Evolutionary conservation across 2,888 invertebrate genomes (phyloP), one percentile per base, ranked within the genome.

Genomic region (Alcis repandata): DNA sequence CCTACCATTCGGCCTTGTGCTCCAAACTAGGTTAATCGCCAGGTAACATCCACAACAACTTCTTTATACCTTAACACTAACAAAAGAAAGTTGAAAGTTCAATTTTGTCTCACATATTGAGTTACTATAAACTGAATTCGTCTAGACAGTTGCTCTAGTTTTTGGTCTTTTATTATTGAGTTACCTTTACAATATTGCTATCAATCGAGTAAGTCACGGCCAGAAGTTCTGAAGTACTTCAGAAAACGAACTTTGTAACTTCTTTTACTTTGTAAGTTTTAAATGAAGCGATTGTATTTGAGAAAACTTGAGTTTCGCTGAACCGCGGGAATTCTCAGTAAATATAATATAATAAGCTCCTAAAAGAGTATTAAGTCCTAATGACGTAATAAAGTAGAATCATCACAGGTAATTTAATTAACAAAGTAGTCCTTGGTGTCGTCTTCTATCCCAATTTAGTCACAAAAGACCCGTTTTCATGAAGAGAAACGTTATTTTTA

Each of bases 1-100:
- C 64, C 61, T 57, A 63, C 73, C 74, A 71, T 79, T 76, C 73
- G 73, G 54, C 75, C 77, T 76, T 76, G 73, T 69, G 43, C 57
- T 59, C 33, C 52, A 59, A 74, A 70, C 64, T 74, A 72, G 72
- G 73, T 72, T 74, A 75, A 77, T 69, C 65, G 70, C 63, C 56
- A 69, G 65, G 65, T 59, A 70, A 63, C 53, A 59, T 59, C 49
- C 54, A 59, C 59, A 49, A 64, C 27, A 48, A 57, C 38, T 38
- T 51, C 36, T 60, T 48, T 56, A 19, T 45, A 64, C 59, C 64
- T 56, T 59, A 64, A 38, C 27, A 20, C 38, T n/a, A 19, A 27
- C 19, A 51, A 56, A 46, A 59, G 43, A 59, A 43, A 41, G 59
- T 51, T 19, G 43, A 63, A 52, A 62, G 32, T 56, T 20, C 20